Evolutionary conservation across 2,797 vertebrate genomes (phyloP), one percentile per base, ranked within the genome.

Genomic region (Ataeniobius toweri): DNA sequence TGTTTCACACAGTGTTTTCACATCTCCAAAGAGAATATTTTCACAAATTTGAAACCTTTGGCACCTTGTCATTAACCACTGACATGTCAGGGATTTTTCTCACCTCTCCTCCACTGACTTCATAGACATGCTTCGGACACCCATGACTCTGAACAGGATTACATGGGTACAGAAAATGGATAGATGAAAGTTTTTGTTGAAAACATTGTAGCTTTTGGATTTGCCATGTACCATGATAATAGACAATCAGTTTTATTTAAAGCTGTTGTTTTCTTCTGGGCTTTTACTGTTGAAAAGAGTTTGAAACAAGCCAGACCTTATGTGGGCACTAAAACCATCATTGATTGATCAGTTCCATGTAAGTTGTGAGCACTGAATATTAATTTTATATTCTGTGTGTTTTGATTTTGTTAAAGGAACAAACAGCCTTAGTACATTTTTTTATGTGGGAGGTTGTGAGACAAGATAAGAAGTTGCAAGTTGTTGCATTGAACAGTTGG

Each of bases 201-300:
- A 39, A 9, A 39, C 36, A 65, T 65, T 65, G 59, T 39, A 65
- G 18, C 31, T 36, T 20, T 65, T 53, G 16, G 18, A 18, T 18
- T 53, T 65, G 61, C 36, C 18, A 65, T 39, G 14, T 22, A 36
- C 31, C 28, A 65, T 20, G 3, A 36, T 22, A 39, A 65, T 1
- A 65, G 31, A 65, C 31, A 39, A 20, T 65, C 18, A 65, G 61
- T 39, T 65, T 65, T 65, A 65, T 63, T 65, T 39, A 65, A 65
- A 65, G 61, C 28, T 22, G 7, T 46, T 10, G 10, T 31, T 61
- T 61, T 61, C 6, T 61, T 6, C 6, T 18, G 59, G 28, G 59
- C 59, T 61, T 18, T 61, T 31, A 18, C 28, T 31, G 13, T 61
- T 61, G 58, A 61, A 61, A 18, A 61, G 28, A 16, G 14, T 61